Evolutionary conservation across 2,113 vertebrate species (phyloP), one percentile per base, ranked within the genome.

Genomic region (Corythaeola cristata): DNA sequence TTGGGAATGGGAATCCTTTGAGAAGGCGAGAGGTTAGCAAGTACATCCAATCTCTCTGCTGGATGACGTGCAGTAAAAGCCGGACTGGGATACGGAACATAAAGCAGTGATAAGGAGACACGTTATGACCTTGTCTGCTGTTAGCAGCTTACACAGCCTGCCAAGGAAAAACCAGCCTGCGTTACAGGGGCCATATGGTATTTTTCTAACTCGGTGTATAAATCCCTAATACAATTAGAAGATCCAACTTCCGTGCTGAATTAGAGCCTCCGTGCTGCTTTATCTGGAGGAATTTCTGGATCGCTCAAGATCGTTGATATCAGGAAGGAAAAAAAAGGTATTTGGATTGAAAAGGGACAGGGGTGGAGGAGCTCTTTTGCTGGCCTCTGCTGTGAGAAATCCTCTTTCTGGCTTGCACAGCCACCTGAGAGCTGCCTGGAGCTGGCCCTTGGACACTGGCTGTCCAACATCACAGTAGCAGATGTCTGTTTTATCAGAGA

Each of bases 161-260:
- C 88, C 82, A 63, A 73, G 91, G 79, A 66, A 96, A 94, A 96
- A 76, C 9, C 91, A 88, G 86, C 72, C 90, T 92, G 89, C 69
- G 53, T 74, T 93, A 89, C 55, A 49, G 47, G 35, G 52, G 68
- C 96, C 97, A 96, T 94, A 96, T 96, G 97, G 96, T 85, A 96
- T 93, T 93, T 84, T 68, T 72, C 83, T 89, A 72, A 93, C 91
- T 89, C 39, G 1, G 63, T 81, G 69, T 92, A 83, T 92, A 97
- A 97, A 97, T 93, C 97, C 88, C 85, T 97, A 96, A 96, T 95
- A 96, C 94, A 96, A 96, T 97, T 96, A 97, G 71, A 93, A 92
- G 91, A 93, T 93, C 76, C 83, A 88, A 26, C 63, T 59, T 96
- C 91, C 79, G 69, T 39, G 71, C 81, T 85, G 88, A 90, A 94